Evolutionary conservation across 1,140 invertebrate genomes (phyloP), one percentile per base, ranked within the genome.

Genomic region (Cyclargus thomasi): DNA sequence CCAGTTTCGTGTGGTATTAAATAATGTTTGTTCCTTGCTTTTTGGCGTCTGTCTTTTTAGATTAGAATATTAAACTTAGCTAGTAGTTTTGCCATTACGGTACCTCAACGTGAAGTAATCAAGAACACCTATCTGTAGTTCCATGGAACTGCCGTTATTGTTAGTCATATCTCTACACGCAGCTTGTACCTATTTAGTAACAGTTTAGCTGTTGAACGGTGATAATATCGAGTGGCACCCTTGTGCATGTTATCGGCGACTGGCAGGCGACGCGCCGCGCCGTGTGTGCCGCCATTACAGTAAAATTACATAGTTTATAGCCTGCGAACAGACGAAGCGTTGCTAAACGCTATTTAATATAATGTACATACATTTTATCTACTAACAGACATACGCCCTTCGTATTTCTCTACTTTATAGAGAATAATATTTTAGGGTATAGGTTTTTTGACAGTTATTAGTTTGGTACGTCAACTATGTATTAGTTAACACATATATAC

Each of bases 1-100:
- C 75, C 82, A 86, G 82, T 75, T 85, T 84, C 76, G 78, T 78
- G 74, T 75, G 75, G 75, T 83, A 86, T 86, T 86, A 81, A 82
- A 85, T 86, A 84, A 83, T 81, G 75, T 84, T 82, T 81, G 80
- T 79, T 82, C 73, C 78, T 78, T 72, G 67, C 72, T 74, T 81
- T 82, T 83, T 68, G 65, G 68, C 69, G 57, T 71, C 64, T 21
- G 36, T 67, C 69, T 70, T 73, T 71, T 66, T 36, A 67, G 59
- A 70, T 67, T 70, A 67, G 64, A 65, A 65, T 67, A 59, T 63
- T 62, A 62, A 55, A 62, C 18, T 63, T 59, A 53, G 36, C 21
- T 65, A 62, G 8, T 65, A 65, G 57, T 66, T 71, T 71, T 59
- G 16, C 22, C 62, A 62, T 69, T 55, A 10, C 53, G 21, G 55